Percentiles rank a stretch among this genome's conserved stretches.
phyloP scores from a whole-genome alignment of 2,113 vertebrate species.

The Ibidorhyncha struthersii region DNA sequence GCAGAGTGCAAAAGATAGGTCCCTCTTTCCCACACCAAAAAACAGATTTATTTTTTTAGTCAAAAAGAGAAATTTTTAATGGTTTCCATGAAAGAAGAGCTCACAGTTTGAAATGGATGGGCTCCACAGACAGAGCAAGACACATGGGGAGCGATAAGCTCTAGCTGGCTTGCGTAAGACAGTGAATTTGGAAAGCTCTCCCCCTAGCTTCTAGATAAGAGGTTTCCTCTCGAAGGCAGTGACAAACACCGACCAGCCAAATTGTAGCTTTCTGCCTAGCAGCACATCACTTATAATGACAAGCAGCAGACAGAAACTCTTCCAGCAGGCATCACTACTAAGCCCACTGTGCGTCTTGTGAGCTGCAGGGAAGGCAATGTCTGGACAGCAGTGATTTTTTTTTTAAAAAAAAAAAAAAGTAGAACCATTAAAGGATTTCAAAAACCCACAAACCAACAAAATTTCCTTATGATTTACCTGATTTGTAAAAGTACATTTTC shows the following conservation, averaged over 20 bases:
- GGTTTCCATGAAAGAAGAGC: neutral
- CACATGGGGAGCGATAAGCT: neutral
- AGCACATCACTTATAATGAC: slow-evolving; percentile 38
- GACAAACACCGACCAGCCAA: slow-evolving; percentile 21
- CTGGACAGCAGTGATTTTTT: neutral
- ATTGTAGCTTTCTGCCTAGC: neutral
- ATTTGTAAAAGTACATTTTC: neutral
- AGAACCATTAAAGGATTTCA: neutral
- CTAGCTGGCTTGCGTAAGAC: neutral
- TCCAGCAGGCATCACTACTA: slow-evolving; percentile 2
- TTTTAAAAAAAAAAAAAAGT: neutral
- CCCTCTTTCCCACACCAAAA: neutral
- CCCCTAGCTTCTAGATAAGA: slow-evolving; percentile 40
- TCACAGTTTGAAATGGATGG: neutral
- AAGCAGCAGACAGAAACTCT: neutral
- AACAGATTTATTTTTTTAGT: neutral
- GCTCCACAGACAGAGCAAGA: slow-evolving; percentile 6
- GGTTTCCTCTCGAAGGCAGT: neutral
- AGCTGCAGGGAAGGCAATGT: neutral
- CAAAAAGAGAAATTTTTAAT: neutral
- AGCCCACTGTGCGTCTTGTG: neutral
- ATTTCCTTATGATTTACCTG: neutral
- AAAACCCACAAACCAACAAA: neutral
- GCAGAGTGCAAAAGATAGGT: neutral
- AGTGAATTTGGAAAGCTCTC: slow-evolving; percentile 49